phyloP scores from a whole-genome alignment of 1,140 invertebrate genomes.

The Platyura marginata region DNA sequence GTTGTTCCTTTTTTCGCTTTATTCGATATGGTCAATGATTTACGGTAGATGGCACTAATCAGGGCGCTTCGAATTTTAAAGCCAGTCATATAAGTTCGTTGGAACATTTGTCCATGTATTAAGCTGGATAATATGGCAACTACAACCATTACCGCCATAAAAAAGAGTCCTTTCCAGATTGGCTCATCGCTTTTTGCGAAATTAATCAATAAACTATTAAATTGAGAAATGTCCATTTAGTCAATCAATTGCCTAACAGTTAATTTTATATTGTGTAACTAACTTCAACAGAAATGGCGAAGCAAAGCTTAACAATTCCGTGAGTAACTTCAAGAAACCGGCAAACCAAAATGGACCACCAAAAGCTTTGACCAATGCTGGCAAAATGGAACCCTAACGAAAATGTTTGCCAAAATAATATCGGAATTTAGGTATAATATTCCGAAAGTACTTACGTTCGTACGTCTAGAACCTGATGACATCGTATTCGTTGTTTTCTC shows the following conservation, averaged over 20 bases:
- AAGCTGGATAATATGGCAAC: slow-evolving; percentile 73
- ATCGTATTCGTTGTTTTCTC: too few relatives aligned
- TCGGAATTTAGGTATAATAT: too few relatives aligned
- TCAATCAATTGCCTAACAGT: too few relatives aligned
- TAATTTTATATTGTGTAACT: too few relatives aligned
- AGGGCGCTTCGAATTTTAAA: slow-evolving; percentile 80
- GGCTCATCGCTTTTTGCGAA: slow-evolving; percentile 17
- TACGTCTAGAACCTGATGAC: too few relatives aligned
- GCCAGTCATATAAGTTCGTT: slow-evolving; percentile 78
- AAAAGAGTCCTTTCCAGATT: slow-evolving; percentile 49
- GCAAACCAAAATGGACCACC: slow-evolving; percentile 66
- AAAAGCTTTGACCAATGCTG: slow-evolving; percentile 63
- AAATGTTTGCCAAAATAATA: slow-evolving; percentile 53
- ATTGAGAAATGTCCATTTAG: too few relatives aligned
- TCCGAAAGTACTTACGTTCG: too few relatives aligned
- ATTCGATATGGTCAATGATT: slow-evolving; percentile 64
- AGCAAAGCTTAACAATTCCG: slow-evolving; percentile 77
- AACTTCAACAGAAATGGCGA: too few relatives aligned
- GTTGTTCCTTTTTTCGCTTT: slow-evolving; percentile 63
- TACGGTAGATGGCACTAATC: slow-evolving; percentile 86
- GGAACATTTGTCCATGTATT: slow-evolving; percentile 74
- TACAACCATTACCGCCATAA: slow-evolving; percentile 54
- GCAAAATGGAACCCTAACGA: slow-evolving; percentile 51
- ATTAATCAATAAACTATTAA: slow-evolving; percentile 34
- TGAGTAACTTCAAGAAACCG: slow-evolving; percentile 59